Percentiles rank a stretch among this genome's conserved stretches.
These are phyloP conservation scores for Myrmophylax atrothorax DNA, from an alignment of 2,113 vertebrate species.

Conservation along the genomic window DNA sequence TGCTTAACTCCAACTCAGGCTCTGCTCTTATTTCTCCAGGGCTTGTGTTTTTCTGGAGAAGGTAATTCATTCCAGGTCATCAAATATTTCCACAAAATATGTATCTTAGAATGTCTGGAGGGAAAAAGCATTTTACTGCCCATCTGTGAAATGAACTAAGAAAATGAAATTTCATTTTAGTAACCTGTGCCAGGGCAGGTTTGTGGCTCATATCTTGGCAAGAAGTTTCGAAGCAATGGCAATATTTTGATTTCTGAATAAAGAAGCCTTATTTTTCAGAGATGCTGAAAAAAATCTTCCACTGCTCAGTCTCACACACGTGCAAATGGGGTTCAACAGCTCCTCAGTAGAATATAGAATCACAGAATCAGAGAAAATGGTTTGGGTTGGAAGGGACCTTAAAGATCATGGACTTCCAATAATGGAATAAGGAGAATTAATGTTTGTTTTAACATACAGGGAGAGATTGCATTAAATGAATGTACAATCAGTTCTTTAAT, in stretches of 20 bases:
- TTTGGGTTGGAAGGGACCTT: background rate
- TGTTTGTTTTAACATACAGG: background rate
- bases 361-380: background rate
- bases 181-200: background rate
- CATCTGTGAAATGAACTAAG: background rate
- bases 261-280: background rate
- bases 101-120: background rate
- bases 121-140: background rate
- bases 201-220: background rate
- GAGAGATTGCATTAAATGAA: rapidly evolving
- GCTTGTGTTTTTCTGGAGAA: background rate
- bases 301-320: background rate
- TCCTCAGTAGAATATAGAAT: background rate
- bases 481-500: background rate
- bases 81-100: background rate
- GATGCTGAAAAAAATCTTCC: background rate
- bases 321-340: background rate
- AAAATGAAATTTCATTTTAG: background rate
- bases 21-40: background rate
- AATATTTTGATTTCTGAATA: background rate
- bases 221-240: background rate
- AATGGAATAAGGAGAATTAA: background rate
- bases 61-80: background rate
- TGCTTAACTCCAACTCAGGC: background rate
- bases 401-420: background rate